Percentiles rank a stretch among this genome's conserved stretches.
These are phyloP conservation scores for Drepana arcuata DNA, from an alignment of 1,140 invertebrate genomes.

Conservation along the genomic window DNA sequence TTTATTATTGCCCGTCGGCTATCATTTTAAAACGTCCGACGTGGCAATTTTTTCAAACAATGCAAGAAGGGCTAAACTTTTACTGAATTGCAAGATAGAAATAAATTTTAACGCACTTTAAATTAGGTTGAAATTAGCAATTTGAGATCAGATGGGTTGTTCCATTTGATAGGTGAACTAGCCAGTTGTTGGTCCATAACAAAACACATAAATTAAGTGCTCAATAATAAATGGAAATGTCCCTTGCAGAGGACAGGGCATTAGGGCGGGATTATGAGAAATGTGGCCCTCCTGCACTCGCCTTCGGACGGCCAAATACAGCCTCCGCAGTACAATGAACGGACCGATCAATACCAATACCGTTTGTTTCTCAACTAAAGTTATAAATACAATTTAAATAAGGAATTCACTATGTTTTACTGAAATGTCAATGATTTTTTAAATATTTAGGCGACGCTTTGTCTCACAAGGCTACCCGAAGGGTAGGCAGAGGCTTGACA, in stretches of 20 bases:
- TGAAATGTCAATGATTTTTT: too few species aligned
- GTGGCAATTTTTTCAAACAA: conserved; percentile 30
- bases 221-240: conserved; percentile 73
- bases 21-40: conserved; percentile 44
- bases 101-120: conserved; percentile 1
- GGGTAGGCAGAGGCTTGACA: too few species aligned
- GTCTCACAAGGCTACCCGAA: too few species aligned
- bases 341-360: too few species aligned
- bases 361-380: too few species aligned
- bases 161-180: too few species aligned
- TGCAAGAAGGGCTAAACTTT: conserved; percentile 12
- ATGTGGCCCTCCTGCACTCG: conserved; percentile 41
- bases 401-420: too few species aligned
- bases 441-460: too few species aligned
- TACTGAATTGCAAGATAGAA: conserved; percentile 1
- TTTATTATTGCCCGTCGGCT: conserved; percentile 17
- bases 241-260: conserved; percentile 70
- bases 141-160: too few species aligned
- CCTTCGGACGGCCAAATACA: conserved; percentile 26
- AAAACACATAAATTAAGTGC: conserved; percentile 73
- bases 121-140: too few species aligned
- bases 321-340: too few species aligned
- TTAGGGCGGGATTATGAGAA: conserved; percentile 69
- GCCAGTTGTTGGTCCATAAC: conserved; percentile 64
- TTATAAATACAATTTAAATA: too few species aligned